Evolutionary conservation across 2,888 invertebrate species (phyloP), one percentile per base, ranked within the genome.

Genomic region (Drosophila yooni): DNA sequence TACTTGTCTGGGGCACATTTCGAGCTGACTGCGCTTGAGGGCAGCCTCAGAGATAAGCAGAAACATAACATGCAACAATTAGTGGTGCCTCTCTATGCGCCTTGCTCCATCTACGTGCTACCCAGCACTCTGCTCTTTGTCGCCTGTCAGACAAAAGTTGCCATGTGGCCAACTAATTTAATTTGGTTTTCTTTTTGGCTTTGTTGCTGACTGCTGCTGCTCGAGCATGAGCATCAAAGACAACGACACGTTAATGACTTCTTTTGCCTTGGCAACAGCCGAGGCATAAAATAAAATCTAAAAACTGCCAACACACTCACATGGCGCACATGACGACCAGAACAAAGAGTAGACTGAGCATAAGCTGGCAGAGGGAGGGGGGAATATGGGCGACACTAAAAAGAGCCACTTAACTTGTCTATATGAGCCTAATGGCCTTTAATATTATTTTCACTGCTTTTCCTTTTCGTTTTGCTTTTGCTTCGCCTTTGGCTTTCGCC

Each of bases 371-470:
- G 29, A 36, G 29, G 50, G 34, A 18, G 27, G 34, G 2, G 25
- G 46, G 21, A 5, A 43, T 21, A 62, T 34, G 69, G 72, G 60
- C 62, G 64, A 70, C 81, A 82, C 83, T 85, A 82, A 86, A 80
- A 91, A 91, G 84, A 92, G 91, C 92, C 93, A 92, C 93, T 92
- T 92, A 92, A 90, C 91, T 92, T 92, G 92, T 92, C 92, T 92
- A 91, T 92, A 92, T 91, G 92, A 92, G 92, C 92, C 92, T 92
- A 92, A 92, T 92, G 92, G 92, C 89, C 92, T 92, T 91, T 92
- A 91, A 89, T 91, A 90, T 91, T 88, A 82, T 89, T 89, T 85
- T 85, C 85, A 88, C 82, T 88, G 82, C 75, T 77, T 76, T 80
- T 80, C 69, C 72, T 71, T 75, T 80, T 80, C 69, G 70, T 71